Base-by-base conservation (phyloP, 2,113 vertebrate genomes). In the Ia io region DNA sequence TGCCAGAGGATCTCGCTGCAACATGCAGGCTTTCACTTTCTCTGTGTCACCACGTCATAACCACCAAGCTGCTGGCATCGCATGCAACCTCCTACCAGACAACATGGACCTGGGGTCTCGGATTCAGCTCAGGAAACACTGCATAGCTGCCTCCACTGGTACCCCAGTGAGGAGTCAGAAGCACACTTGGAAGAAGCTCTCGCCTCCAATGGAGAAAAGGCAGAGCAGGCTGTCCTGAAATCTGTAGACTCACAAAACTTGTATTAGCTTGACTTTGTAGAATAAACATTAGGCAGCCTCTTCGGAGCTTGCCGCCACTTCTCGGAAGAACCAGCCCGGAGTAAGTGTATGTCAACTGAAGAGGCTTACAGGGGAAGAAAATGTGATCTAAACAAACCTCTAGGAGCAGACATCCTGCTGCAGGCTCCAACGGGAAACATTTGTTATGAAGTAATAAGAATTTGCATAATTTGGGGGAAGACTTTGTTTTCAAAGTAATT, bases 401-500 rank as follows among this genome's bases (percentile, higher is more conserved):
- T 90, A 49, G 42, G 70, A 98, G 96, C 94, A 96, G 95, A 85
- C 95, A 97, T 97, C 96, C 96, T 96, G 95, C 91, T 97, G 95
- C 94, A 98, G 90, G 84, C 91, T 97, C 98, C 98, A 97, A 95
- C 91, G 97, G 97, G 96, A 97, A 98, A 97, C 98, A 98, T 98
- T 98, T 97, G 95, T 93, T 96, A 98, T 95, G 95, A 97, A 98
- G 94, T 93, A 98, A 98, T 98, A 98, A 97, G 90, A 97, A 98
- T 98, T 98, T 98, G 98, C 98, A 98, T 98, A 98, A 98, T 98
- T 98, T 98, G 23, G 96, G 97, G 94, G 93, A 98, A 98, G 96
- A 98, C 95, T 98, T 98, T 98, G 97, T 98, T 98, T 98, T 98
- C 98, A 97, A 98, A 98, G 98, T 98, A 95, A 97, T 98, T 98